These are phyloP conservation scores for Chloroceryle inda DNA, from an alignment of 2,797 vertebrate genomes.

Conservation along the genomic window DNA sequence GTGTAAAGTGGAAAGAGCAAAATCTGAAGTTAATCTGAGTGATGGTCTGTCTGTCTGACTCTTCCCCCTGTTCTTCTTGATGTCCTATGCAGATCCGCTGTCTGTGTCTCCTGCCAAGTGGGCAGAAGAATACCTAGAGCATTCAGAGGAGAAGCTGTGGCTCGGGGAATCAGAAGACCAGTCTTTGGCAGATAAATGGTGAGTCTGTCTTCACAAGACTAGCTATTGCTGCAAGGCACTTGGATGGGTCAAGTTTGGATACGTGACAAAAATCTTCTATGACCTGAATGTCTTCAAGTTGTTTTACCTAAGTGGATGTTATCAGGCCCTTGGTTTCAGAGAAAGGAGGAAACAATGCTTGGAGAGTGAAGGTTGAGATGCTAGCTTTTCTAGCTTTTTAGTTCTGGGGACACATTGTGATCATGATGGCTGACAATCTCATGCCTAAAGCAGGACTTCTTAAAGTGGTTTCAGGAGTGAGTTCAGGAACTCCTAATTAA, in stretches of 20 bases:
- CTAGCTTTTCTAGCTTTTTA: not conserved
- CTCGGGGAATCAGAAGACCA: conserved; percentile 90
- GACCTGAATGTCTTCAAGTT: not conserved
- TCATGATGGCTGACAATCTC: not conserved
- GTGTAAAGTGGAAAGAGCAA: not conserved
- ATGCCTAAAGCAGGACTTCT: not conserved
- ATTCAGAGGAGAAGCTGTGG: conserved; percentile 98
- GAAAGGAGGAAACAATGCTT: not conserved
- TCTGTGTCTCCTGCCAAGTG: conserved; percentile 87
- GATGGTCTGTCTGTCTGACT: not conserved
- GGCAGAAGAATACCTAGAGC: conserved; percentile 98
- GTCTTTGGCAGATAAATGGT: conserved; percentile 88
- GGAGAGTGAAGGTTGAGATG: not conserved
- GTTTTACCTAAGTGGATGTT: not conserved
- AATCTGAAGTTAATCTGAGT: not conserved
- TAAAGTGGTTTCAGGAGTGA: not conserved
- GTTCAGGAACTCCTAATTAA: not conserved
- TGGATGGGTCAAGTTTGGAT: not conserved
- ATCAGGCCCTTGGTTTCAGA: not conserved
- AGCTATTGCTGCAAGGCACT: not conserved
- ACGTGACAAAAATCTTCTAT: not conserved
- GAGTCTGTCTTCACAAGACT: conserved; percentile 62
- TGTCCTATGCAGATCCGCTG: conserved; percentile 83
- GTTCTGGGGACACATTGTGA: not conserved
- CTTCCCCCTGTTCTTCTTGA: not conserved